These are phyloP conservation scores for Meloe dianella DNA, from an alignment of 2,888 invertebrate genomes.

Conservation along the genomic window DNA sequence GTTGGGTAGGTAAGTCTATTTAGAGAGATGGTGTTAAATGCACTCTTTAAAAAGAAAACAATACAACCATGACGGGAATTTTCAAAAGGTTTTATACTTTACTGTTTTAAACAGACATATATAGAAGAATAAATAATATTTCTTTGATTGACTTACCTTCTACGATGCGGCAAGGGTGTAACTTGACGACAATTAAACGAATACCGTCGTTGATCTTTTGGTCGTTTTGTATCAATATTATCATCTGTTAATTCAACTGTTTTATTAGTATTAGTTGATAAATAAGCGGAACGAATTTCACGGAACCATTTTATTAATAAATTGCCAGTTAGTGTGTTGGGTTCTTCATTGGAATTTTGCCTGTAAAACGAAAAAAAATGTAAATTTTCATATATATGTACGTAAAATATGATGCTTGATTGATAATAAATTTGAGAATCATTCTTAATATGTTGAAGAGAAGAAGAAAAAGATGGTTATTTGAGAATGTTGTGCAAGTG, in stretches of 20 bases:
- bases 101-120: not conserved
- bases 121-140: not conserved
- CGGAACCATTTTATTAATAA: slow-evolving; percentile 40
- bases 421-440: not conserved
- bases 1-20: slow-evolving; percentile 12
- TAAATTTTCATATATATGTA: not conserved
- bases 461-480: not conserved
- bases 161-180: slow-evolving; percentile 30
- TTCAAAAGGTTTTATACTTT: not conserved
- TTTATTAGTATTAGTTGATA: not conserved
- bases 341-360: slow-evolving; percentile 12
- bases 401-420: not conserved
- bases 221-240: slow-evolving; percentile 25
- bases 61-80: not conserved
- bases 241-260: not conserved
- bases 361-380: not conserved
- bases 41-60: not conserved
- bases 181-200: slow-evolving; percentile 43
- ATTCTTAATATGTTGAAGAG: not conserved
- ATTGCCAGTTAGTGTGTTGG: slow-evolving; percentile 22
- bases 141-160: slow-evolving; percentile 35
- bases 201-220: slow-evolving; percentile 38
- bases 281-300: slow-evolving; percentile 36
- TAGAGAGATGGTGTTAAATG: slow-evolving; percentile 27
- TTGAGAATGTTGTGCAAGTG: not conserved